Evolutionary conservation across 2,888 invertebrate genomes (phyloP).

Genomic region (Calliopum simillimum): DNA sequence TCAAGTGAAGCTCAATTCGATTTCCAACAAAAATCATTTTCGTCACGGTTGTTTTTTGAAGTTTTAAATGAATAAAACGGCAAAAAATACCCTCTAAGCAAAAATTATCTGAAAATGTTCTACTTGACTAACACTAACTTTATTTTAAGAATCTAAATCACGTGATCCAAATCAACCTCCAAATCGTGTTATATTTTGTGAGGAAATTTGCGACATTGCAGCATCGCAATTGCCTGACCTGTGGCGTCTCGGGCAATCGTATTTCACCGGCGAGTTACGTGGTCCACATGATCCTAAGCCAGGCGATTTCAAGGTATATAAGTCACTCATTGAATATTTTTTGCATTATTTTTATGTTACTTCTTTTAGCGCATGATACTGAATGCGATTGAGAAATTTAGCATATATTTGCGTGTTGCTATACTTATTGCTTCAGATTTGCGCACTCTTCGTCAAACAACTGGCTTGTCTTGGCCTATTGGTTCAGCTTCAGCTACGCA

Average conservation of each 20-base stretch:
- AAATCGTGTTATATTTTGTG: slow-evolving; percentile 80
- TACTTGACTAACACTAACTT: neutral
- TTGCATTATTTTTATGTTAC: neutral
- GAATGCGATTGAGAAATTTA: slow-evolving; percentile 80
- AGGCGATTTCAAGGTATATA: slow-evolving; percentile 77
- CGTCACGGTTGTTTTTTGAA: no score
- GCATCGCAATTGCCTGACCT: slow-evolving; percentile 87
- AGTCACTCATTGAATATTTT: neutral
- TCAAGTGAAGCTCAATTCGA: no score
- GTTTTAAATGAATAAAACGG: neutral
- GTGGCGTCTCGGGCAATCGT: slow-evolving; percentile 95
- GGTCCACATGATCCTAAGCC: slow-evolving; percentile 82
- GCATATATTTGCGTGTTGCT: slow-evolving; percentile 78
- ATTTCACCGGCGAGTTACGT: slow-evolving; percentile 89
- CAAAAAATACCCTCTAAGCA: neutral
- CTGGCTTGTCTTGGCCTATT: slow-evolving; percentile 66
- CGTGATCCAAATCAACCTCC: slow-evolving; percentile 68
- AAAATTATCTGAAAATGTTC: neutral
- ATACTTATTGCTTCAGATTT: slow-evolving; percentile 76
- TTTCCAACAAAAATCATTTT: no score
- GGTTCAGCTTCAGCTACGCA: slow-evolving; percentile 70
- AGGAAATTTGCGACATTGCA: slow-evolving; percentile 82
- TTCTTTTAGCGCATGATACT: slow-evolving; percentile 79
- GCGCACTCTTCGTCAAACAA: slow-evolving; percentile 63
- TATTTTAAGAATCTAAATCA: slow-evolving; percentile 56